Base-by-base conservation (phyloP, 2,797 vertebrate genomes). In the Enoplosus armatus region DNA sequence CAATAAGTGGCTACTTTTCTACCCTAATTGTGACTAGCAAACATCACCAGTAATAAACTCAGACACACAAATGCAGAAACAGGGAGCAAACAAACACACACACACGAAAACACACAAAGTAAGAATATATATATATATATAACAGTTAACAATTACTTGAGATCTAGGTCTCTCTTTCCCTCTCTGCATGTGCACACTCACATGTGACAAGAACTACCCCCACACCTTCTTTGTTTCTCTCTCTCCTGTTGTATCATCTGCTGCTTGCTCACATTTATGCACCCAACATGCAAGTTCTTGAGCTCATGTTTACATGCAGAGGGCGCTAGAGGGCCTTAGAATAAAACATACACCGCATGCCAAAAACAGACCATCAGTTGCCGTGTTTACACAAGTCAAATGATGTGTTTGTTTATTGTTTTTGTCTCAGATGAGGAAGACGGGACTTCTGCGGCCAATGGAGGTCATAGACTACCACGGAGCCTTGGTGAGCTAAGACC, bases 401-500 rank as follows among this genome's bases (percentile, higher is more conserved):
- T 62, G 31, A 2, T 48, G 43, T 79, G 2, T 75, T 68, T 86
- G 72, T 85, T 84, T 70, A 48, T 69, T 86, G 72, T 85, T 85
- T n/a, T 79, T 84, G 75, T 85, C 60, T 80, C 87, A 95, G 94
- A 94, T 82, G 94, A 90, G 72, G 94, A 94, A 48, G 89, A 91
- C 1, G 86, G 53, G 39, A 79, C 53, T 27, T 84, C 78, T 64
- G 85, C 87, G 75, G 83, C 84, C 69, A 91, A 82, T 66, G 93
- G 89, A 88, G 87, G 89, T 74, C 93, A 94, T 53, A 92, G 96
- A 79, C 79, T 95, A 27, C 95, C 95, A 61, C 90, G 95, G 59
- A 96, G 95, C 86, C 95, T 95, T 2, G 93, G 95, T 96, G 75
- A 93, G 94, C 69, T 10, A 12, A 37, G 2, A n/a, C 27, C 15